Evolutionary conservation across 2,797 vertebrate genomes (phyloP), one percentile per base, ranked within the genome.

Genomic region (Platyrinchus mystaceus): DNA sequence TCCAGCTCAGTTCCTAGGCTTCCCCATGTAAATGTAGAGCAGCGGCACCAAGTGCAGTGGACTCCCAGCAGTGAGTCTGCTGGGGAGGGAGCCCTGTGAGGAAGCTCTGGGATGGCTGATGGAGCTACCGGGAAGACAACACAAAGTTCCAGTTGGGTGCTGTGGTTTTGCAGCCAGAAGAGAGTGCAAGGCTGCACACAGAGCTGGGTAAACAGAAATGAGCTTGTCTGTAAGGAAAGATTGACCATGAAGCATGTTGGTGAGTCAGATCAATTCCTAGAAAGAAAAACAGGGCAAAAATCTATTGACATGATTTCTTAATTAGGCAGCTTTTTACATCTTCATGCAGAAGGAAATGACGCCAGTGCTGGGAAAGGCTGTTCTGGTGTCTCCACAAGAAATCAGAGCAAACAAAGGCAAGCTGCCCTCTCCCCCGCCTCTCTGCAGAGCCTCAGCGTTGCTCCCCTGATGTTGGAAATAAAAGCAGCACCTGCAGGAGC

Each of bases 181-280:
- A 73, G 46, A 49, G 36, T 12, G 44, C 47, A 44, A 66, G 26
- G 26, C 56, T 70, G 14, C 10, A 15, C 1, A 1, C 37, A 70
- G 46, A 6, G 3, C 66, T 12, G 37, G 69, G 22, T 76, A 62
- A 84, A 93, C 24, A 76, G 39, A 91, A 93, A 67, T 8, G 5
- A 96, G 74, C 32, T 75, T 34, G 8, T 85, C 46, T 77, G 32
- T 21, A 55, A 87, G 84, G 81, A 93, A 78, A 8, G 13, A 67
- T 49, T 84, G 55, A 69, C 62, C 24, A 9, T 63, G 59, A 37
- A 87, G 69, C 46, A 53, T n/a, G n/a, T 34, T 92, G 67, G 64
- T 68, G 58, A 86, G 41, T 83, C 70, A 96, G 41, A 96, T 87
- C 62, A 89, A 77, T 95, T 95, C 84, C 75, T 96, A 95, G 87